Percentiles rank a stretch among this genome's conserved stretches.
Conservation (phyloP, 2,113 vertebrate genomes). For the Eudorcas thomsonii region DNA sequence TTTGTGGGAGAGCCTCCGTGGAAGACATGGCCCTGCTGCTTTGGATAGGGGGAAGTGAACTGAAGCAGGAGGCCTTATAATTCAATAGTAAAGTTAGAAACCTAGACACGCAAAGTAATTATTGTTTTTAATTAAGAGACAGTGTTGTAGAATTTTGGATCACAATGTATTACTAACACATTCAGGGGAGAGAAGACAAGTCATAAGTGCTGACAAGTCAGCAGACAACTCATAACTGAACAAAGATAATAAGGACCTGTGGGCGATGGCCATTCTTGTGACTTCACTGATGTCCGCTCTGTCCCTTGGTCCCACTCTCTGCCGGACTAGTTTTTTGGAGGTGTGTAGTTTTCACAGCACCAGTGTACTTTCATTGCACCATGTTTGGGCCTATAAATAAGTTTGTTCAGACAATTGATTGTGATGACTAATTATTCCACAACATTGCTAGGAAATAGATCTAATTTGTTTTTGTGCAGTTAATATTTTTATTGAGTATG, state of each 20-base stretch:
- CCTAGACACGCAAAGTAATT: not conserved
- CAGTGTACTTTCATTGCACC: not conserved
- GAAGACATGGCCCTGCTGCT: not conserved
- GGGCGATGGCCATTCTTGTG: not conserved
- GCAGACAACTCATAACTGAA: not conserved
- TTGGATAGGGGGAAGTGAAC: not conserved
- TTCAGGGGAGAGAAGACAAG: not conserved
- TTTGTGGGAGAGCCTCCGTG: not conserved
- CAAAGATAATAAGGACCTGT: not conserved
- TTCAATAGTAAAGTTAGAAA: not conserved
- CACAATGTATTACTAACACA: not conserved
- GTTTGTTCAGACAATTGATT: not conserved
- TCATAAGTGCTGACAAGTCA: not conserved
- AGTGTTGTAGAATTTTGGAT: not conserved
- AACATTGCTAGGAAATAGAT: constrained; percentile 27
- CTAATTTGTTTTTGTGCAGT: constrained; percentile 55
- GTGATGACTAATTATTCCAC: constrained; percentile 27
- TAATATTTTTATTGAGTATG: constrained; percentile 64
- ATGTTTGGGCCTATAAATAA: not conserved
- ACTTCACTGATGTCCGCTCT: not conserved
- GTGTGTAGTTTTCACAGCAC: not conserved
- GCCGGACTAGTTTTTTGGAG: not conserved
- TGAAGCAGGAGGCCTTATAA: not conserved
- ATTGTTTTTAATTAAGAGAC: not conserved
- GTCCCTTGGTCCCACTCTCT: not conserved